These are phyloP conservation scores for Chelon auratus DNA, from an alignment of 2,797 vertebrate species.

Conservation along the genomic window DNA sequence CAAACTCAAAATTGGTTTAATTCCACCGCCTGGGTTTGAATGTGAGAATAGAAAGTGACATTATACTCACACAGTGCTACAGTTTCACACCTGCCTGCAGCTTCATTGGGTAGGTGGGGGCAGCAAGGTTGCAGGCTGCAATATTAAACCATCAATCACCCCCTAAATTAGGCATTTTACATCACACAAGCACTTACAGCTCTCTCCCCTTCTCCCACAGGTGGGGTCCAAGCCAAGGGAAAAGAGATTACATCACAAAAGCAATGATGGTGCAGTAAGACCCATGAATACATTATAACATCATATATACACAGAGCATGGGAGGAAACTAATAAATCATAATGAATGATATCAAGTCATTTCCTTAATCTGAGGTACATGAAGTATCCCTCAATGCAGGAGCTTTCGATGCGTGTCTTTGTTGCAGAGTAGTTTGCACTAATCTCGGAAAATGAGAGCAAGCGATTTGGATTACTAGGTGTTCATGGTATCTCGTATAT, in stretches of 20 bases:
- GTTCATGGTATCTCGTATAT: slow-evolving; percentile 48
- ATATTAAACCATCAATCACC: slow-evolving; percentile 93
- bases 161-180: slow-evolving; percentile 89
- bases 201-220: slow-evolving; percentile 80
- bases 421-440: slow-evolving; percentile 32
- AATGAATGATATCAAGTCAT: slow-evolving; percentile 78
- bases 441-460: slow-evolving; percentile 44
- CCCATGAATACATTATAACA: slow-evolving; percentile 71
- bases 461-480: slow-evolving; percentile 48
- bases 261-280: slow-evolving; percentile 75
- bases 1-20: slow-evolving; percentile 83
- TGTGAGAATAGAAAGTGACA: slow-evolving; percentile 84
- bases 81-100: slow-evolving; percentile 84
- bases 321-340: slow-evolving; percentile 70
- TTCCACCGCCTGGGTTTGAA: slow-evolving; percentile 78
- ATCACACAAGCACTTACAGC: slow-evolving; percentile 86
- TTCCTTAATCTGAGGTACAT: slow-evolving; percentile 51
- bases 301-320: slow-evolving; percentile 61
- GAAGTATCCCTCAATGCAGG: slow-evolving; percentile 36
- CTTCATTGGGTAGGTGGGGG: slow-evolving; percentile 88
- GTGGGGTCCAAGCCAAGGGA: slow-evolving; percentile 81
- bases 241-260: slow-evolving; percentile 83
- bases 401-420: slow-evolving; percentile 34
- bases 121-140: slow-evolving; percentile 88
- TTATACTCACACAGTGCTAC: slow-evolving; percentile 79